phyloP scores from a whole-genome alignment of 2,888 invertebrate genomes.

The Acronicta aceris region DNA sequence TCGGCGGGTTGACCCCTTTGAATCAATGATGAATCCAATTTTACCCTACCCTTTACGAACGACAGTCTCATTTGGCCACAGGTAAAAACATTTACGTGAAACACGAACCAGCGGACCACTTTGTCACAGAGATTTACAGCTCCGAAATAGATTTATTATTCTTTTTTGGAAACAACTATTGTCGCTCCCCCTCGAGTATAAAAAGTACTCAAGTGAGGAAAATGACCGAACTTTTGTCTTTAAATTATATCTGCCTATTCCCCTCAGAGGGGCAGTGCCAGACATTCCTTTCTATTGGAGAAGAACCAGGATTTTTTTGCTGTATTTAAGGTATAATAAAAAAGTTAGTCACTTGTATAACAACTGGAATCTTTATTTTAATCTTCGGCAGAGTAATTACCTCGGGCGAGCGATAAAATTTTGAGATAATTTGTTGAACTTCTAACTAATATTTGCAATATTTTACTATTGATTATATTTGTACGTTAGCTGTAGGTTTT shows the following conservation, averaged over 20 bases:
- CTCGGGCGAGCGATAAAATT: conserved; percentile 35
- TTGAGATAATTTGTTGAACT: conserved; percentile 32
- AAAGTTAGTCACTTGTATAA: conserved; percentile 33
- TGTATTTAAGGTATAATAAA: conserved; percentile 26
- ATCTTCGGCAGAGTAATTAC: conserved; percentile 45
- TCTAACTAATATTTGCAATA: background rate
- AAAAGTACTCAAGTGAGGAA: conserved; percentile 55
- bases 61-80: conserved; percentile 68
- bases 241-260: conserved; percentile 54
- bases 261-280: conserved; percentile 24
- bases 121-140: conserved; percentile 65
- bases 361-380: conserved; percentile 38
- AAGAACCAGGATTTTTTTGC: conserved; percentile 15
- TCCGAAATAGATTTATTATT: conserved; percentile 61
- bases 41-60: conserved; percentile 64
- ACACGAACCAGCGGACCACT: conserved; percentile 65
- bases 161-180: conserved; percentile 59
- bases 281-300: conserved; percentile 23
- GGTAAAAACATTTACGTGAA: conserved; percentile 73
- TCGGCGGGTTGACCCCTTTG: conserved; percentile 77
- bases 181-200: conserved; percentile 49
- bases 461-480: too few species aligned
- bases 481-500: too few species aligned
- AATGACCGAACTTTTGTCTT: conserved; percentile 59
- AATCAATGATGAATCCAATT: conserved; percentile 84